These are phyloP conservation scores for Oscheius sp. DNA, from an alignment of 1,140 invertebrate genomes.

Conservation along the genomic window DNA sequence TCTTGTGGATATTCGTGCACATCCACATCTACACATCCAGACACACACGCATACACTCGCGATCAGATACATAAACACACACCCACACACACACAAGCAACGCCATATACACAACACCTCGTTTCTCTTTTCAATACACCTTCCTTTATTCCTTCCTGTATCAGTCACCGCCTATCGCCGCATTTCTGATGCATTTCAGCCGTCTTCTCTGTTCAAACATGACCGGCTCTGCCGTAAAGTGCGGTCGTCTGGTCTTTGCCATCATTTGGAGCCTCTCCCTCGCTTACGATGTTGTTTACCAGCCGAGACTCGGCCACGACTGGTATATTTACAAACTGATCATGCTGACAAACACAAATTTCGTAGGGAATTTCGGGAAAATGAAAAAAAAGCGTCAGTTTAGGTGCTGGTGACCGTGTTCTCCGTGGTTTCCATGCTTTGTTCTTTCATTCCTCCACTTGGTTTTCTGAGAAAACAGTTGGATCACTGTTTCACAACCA, in stretches of 20 bases:
- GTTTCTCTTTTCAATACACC: no score
- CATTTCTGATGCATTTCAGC: not conserved
- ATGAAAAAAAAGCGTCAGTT: not conserved
- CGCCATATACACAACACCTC: no score
- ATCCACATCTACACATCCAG: not conserved
- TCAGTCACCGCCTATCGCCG: not conserved
- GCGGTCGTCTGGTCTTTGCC: not conserved
- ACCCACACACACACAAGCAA: no score
- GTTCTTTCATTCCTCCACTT: not conserved
- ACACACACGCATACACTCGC: no score
- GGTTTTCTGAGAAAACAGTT: not conserved
- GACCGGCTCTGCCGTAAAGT: not conserved
- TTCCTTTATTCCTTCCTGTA: not conserved
- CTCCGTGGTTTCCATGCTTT: slow-evolving; percentile 1
- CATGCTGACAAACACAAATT: slow-evolving; percentile 57
- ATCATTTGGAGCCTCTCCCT: slow-evolving; percentile 47
- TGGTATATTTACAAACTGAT: slow-evolving; percentile 63
- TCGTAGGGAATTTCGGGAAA: slow-evolving; percentile 40
- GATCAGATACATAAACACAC: no score
- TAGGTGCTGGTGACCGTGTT: slow-evolving; percentile 2
- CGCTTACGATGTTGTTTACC: slow-evolving; percentile 59
- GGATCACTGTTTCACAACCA: not conserved
- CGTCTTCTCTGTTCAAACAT: not conserved
- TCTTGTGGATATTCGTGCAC: not conserved
- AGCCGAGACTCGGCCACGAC: slow-evolving; percentile 60